A percentile compares a stretch with the other conserved stretches of the same genome.
Conservation (phyloP, 2,797 vertebrate genomes). For the Microctenopoma steveboyesi region DNA sequence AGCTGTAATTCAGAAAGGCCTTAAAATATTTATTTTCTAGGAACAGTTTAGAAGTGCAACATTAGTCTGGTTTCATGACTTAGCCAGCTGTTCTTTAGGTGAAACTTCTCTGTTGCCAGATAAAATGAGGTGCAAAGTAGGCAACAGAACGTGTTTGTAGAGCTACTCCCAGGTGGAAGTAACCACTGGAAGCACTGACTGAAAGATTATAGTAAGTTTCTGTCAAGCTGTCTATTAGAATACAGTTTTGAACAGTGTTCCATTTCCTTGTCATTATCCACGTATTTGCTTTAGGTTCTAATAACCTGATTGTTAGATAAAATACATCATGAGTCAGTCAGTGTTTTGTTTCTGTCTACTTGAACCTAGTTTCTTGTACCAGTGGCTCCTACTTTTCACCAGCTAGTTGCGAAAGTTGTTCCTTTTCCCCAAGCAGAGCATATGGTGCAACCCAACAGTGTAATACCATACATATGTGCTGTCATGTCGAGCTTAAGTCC, state of each 20-base stretch:
- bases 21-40: too few species aligned
- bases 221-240: not conserved
- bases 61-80: not conserved
- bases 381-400: not conserved
- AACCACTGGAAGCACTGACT: not conserved
- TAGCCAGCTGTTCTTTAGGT: not conserved
- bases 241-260: not conserved
- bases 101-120: not conserved
- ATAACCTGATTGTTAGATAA: not conserved
- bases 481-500: slow-evolving; percentile 13
- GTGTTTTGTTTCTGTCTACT: not conserved
- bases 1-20: too few species aligned
- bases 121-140: not conserved
- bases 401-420: not conserved
- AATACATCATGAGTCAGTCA: not conserved
- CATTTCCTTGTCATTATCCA: not conserved
- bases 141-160: slow-evolving; percentile 6
- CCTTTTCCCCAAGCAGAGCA: not conserved
- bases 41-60: too few species aligned
- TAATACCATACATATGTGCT: not conserved
- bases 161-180: not conserved
- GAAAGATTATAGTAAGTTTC: slow-evolving; percentile 9
- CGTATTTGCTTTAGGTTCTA: not conserved
- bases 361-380: not conserved
- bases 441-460: not conserved